Evolutionary conservation across 2,888 invertebrate genomes (phyloP).

Genomic region (Habrosyne pyritoides): DNA sequence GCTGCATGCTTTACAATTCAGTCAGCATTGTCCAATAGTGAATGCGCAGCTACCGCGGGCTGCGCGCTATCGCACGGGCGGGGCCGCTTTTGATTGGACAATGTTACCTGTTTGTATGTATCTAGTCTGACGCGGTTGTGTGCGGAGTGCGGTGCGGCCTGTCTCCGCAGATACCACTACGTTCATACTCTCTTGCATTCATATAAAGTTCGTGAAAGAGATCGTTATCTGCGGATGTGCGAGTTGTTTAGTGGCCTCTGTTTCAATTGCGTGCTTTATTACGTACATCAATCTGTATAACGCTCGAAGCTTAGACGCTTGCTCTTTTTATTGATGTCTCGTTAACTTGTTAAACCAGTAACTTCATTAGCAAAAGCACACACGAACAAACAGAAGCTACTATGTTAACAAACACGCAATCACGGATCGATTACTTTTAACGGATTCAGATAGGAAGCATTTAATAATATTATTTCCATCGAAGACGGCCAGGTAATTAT

Average conservation of each 20-base stretch:
- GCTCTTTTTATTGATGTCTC: background rate
- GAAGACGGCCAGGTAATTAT: slow-evolving; percentile 20
- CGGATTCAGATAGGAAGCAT: slow-evolving; percentile 20
- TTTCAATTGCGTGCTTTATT: background rate
- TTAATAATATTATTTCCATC: slow-evolving; percentile 13
- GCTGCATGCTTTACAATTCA: slow-evolving; percentile 26
- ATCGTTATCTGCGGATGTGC: background rate
- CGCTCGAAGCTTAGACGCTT: no score
- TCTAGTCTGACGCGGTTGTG: background rate
- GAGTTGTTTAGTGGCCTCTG: background rate
- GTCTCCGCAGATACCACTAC: background rate
- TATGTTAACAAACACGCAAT: slow-evolving; percentile 26
- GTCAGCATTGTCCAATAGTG: slow-evolving; percentile 28
- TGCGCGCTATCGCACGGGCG: slow-evolving; percentile 24
- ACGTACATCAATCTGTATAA: background rate
- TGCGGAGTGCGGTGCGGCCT: background rate
- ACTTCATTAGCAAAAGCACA: background rate
- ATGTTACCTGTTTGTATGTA: slow-evolving; percentile 24
- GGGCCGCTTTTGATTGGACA: slow-evolving; percentile 24
- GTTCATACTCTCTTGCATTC: background rate
- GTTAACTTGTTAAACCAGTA: background rate
- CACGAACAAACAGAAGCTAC: background rate
- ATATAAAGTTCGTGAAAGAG: background rate
- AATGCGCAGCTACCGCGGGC: slow-evolving; percentile 23
- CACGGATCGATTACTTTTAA: slow-evolving; percentile 44